These are phyloP conservation scores for Hydrocynus forskahlii DNA, from an alignment of 2,797 vertebrate genomes.

Conservation along the genomic window DNA sequence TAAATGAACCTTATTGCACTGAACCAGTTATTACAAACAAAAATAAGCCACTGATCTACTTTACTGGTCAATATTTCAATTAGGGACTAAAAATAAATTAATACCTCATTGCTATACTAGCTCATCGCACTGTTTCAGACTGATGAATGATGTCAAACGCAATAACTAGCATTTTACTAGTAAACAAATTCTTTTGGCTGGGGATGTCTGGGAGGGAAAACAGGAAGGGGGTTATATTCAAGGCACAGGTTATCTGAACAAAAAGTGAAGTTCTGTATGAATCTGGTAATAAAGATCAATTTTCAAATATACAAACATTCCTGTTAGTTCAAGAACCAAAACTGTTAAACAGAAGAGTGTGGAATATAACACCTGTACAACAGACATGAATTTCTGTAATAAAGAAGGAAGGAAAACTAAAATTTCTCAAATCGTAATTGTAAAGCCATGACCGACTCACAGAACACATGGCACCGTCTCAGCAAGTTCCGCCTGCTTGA, in stretches of 20 bases:
- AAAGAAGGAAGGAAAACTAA: background rate
- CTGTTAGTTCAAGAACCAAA: constrained; percentile 1
- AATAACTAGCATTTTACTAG: constrained; percentile 6
- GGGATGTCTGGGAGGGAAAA: background rate
- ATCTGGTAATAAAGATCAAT: background rate
- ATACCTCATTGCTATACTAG: background rate
- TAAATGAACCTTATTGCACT: background rate
- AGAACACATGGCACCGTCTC: constrained; percentile 20
- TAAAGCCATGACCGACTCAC: background rate
- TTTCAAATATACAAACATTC: constrained; percentile 19
- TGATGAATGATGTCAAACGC: background rate
- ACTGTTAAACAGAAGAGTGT: background rate
- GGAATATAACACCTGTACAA: constrained; percentile 24
- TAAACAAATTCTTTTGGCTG: background rate
- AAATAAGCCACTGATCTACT: constrained; percentile 1
- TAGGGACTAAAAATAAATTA: constrained; percentile 17
- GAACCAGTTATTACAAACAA: background rate
- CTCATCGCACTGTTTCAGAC: background rate
- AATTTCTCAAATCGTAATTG: background rate
- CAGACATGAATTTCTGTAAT: background rate
- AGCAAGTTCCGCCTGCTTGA: background rate
- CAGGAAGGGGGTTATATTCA: background rate
- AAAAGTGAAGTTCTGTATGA: background rate
- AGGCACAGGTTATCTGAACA: constrained; percentile 16
- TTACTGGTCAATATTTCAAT: background rate